Base-by-base conservation (phyloP, 1,140 invertebrate genomes). In the Nymphalis io region DNA sequence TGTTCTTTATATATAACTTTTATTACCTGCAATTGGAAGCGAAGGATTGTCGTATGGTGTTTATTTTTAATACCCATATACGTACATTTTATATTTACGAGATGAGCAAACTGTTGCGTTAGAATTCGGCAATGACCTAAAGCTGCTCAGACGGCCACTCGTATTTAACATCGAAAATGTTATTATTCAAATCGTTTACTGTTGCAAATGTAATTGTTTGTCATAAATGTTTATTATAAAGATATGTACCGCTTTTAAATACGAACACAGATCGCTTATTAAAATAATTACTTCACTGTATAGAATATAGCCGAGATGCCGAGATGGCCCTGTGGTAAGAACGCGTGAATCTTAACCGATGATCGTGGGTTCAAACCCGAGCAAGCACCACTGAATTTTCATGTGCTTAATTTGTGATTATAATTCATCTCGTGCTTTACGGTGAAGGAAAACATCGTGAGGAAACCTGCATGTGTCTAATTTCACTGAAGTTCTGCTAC, bases 111-210 rank as follows among this genome's bases (percentile, higher is more conserved):
- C 33, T 57, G 15, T 76, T 74, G 68, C 70, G 71, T 69, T 70
- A 70, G 39, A 62, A 40, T 27, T 74, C 60, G 74, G 75, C 77
- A 79, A 79, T 79, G 77, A 79, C 77, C 77, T 60, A 40, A 38
- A 55, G 20, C 60, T 23, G 40, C 46, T 11, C 18, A 8, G 33
- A 57, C 55, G 18, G n/a, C 33, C 40, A 59, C 40, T 46, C 10
- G 16, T 60, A 38, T 55, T 55, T 27, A 64, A 38, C 46, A 65
- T 48, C 46, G 3, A 53, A 62, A 62, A 39, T 57, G 21, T 57
- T 55, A 61, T 61, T 55, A 62, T 68, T 62, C 21, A 61, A 68
- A 68, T 61, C 60, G 61, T 68, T 38, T 44, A 46, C 51, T 68
- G 39, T 68, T 68, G 48, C 33, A 21, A 40, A 13, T 38, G 42